phyloP scores from a whole-genome alignment of 2,797 vertebrate genomes.

The Nothura maculosa region DNA sequence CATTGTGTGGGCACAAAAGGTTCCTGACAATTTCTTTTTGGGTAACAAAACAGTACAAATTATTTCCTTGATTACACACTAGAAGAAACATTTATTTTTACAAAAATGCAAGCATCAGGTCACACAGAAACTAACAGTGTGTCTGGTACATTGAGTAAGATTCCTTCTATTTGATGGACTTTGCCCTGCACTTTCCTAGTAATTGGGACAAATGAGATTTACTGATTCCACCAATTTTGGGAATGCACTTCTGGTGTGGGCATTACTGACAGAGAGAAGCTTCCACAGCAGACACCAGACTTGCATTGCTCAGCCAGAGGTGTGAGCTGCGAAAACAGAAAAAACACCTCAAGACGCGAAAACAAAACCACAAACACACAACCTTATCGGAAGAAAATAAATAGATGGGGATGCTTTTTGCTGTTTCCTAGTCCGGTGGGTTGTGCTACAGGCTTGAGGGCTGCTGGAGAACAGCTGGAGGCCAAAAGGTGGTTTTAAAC shows the following conservation, averaged over 20 bases:
- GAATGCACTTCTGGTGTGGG: not conserved
- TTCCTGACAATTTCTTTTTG: slow-evolving; percentile 15
- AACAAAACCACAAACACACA: not conserved
- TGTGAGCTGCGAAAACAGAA: not conserved
- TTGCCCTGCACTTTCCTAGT: not conserved
- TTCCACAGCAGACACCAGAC: not conserved
- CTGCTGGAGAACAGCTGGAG: not conserved
- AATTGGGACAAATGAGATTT: not conserved
- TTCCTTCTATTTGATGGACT: not conserved
- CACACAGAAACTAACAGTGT: not conserved
- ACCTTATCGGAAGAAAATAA: not conserved
- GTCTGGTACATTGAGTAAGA: not conserved
- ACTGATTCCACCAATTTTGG: not conserved
- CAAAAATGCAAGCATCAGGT: not conserved
- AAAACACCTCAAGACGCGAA: not conserved
- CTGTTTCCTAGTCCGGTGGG: not conserved
- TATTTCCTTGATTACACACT: slow-evolving; percentile 46
- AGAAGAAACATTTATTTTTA: slow-evolving; percentile 59
- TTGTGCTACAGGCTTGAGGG: not conserved
- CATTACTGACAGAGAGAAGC: not conserved
- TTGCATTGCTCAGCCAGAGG: not conserved
- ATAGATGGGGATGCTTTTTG: not conserved
- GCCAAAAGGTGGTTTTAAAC: not conserved
- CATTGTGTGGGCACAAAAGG: slow-evolving; percentile 42
- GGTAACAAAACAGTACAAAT: slow-evolving; percentile 3